Percentiles rank a stretch among this genome's conserved stretches.
These are phyloP conservation scores for Amblyteles armatorius DNA, from an alignment of 2,888 invertebrate genomes.

Conservation along the genomic window DNA sequence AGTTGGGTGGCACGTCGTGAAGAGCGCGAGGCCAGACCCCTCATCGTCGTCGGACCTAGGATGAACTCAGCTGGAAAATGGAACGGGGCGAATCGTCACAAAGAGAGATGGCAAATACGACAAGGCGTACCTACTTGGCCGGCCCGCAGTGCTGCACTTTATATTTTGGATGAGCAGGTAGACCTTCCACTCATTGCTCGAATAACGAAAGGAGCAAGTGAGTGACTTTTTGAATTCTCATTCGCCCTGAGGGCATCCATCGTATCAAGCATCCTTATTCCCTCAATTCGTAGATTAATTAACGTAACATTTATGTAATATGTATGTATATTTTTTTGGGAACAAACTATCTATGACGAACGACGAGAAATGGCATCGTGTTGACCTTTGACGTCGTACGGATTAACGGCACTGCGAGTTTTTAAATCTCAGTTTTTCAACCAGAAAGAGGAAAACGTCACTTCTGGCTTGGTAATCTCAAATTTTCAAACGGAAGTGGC, in stretches of 20 bases:
- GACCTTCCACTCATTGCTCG: constrained; percentile 25
- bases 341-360: not conserved
- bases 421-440: no score
- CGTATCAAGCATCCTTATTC: constrained; percentile 10
- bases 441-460: no score
- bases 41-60: constrained; percentile 68
- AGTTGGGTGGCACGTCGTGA: constrained; percentile 55
- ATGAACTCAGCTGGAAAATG: constrained; percentile 76
- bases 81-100: constrained; percentile 76
- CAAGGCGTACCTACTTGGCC: constrained; percentile 71
- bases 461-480: no score
- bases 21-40: constrained; percentile 60
- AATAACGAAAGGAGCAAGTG: constrained; percentile 34
- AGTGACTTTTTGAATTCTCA: constrained; percentile 10
- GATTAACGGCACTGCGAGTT: no score
- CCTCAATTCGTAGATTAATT: not conserved
- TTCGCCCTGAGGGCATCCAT: not conserved
- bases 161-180: constrained; percentile 31
- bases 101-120: constrained; percentile 83
- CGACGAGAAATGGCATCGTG: not conserved
- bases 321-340: not conserved
- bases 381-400: not conserved
- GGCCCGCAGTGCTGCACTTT: constrained; percentile 15
- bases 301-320: not conserved
- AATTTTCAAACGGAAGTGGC: no score